Base-by-base conservation (phyloP, 1,140 invertebrate genomes). In the Trachymyrmex cornetzi region DNA sequence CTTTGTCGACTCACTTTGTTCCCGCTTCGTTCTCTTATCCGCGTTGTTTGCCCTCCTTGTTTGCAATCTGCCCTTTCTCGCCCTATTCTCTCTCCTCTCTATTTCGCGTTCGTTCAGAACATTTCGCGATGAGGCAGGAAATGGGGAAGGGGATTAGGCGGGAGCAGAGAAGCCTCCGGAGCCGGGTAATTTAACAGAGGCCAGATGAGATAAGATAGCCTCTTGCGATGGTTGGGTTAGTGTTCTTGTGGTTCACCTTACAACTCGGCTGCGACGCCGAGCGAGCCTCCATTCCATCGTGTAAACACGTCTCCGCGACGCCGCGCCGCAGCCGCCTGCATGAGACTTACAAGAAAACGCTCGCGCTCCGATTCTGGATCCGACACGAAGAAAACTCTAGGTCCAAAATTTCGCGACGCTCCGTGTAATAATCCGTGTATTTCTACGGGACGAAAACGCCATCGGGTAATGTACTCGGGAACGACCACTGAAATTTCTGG, bases 141-240 rank as follows among this genome's bases (percentile, higher is more conserved):
- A 74, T 57, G 7, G 69, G 66, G 48, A 50, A 48, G 75, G 59
- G 61, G 63, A 77, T 61, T 77, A 69, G 80, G 19, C 19, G 9
- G 48, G 44, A 6, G 34, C 1, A 69, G 38, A 67, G 69, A 50
- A 69, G 61, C 71, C 82, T 53, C 69, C 30, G 55, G 59, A 55
- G 79, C 67, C 84, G 89, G 92, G 87, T 92, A 93, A 92, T 93
- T 93, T 92, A 92, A 90, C 91, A 91, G 91, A 79, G 87, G 87
- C 88, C 71, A 92, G 86, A 93, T 89, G 92, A 93, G 91, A 92
- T 92, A 91, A 92, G 89, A 88, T 91, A 90, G 88, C 80, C 79
- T 67, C 82, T 44, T 44, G 88, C 71, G 91, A 91, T 92, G 88
- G 90, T 72, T 63, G 59, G 77, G 89, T 57, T 63, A 64, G 86